Conservation (phyloP, 2,888 invertebrate genomes). For the Kryphioiulus occultus region DNA sequence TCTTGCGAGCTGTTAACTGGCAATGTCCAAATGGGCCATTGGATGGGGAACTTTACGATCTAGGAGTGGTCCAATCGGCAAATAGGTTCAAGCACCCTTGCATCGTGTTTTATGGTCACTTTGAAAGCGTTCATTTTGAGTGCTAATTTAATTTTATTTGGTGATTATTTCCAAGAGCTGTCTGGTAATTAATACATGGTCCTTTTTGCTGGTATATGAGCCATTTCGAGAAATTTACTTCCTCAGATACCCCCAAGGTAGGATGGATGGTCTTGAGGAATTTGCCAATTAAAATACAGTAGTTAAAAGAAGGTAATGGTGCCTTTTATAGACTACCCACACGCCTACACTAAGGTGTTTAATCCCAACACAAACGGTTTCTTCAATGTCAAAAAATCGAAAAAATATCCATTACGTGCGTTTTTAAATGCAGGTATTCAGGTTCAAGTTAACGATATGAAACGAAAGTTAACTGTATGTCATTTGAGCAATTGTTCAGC, state of each 20-base stretch:
- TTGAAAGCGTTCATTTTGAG: conserved; percentile 12
- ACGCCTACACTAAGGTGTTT: too few species aligned
- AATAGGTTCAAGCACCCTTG: conserved; percentile 14
- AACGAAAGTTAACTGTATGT: too few species aligned
- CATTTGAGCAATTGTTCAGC: background rate
- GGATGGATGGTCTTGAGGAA: background rate
- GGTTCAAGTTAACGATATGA: too few species aligned
- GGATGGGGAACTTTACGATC: background rate
- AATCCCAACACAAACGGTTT: too few species aligned
- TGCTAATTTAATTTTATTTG: background rate
- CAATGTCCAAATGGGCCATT: conserved; percentile 23
- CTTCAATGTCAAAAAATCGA: too few species aligned
- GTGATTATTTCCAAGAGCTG: background rate
- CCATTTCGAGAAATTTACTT: background rate
- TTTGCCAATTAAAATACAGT: background rate
- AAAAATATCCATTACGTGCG: too few species aligned
- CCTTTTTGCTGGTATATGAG: background rate
- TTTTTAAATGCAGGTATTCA: too few species aligned
- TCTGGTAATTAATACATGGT: background rate
- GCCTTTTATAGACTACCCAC: background rate
- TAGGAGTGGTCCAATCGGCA: conserved; percentile 23
- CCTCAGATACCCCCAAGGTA: background rate
- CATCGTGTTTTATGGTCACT: background rate
- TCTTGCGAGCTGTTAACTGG: background rate
- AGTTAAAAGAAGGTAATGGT: background rate